Conservation (phyloP, 2,888 invertebrate genomes). For the Aproaerema taeniolella region DNA sequence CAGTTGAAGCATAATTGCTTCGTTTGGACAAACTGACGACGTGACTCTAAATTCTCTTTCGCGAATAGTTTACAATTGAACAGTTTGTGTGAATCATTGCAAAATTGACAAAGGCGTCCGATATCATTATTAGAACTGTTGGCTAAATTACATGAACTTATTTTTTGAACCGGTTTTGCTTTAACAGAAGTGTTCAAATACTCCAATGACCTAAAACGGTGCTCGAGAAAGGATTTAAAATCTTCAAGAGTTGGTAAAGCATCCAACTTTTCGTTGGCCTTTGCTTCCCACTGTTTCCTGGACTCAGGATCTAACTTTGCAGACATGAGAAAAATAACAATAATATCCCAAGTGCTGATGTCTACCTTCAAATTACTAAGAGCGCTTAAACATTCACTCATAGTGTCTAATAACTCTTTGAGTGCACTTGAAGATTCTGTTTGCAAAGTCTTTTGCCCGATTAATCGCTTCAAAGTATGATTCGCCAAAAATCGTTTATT, state of each 20-base stretch:
- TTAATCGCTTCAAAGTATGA: conserved; percentile 17
- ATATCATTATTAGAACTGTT: no score
- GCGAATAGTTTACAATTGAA: conserved; percentile 1
- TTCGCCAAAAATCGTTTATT: conserved; percentile 23
- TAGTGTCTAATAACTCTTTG: conserved; percentile 21
- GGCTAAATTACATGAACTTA: no score
- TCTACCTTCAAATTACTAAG: conserved; percentile 15
- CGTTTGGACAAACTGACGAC: conserved; percentile 2
- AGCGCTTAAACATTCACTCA: conserved; percentile 19
- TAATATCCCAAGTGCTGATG: conserved; percentile 17
- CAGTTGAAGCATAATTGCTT: conserved; percentile 6
- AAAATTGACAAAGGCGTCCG: not conserved
- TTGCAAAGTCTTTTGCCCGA: conserved; percentile 9
- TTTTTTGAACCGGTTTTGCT: not conserved
- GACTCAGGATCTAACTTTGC: conserved; percentile 17
- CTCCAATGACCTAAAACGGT: conserved; percentile 22
- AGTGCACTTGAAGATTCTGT: conserved; percentile 19
- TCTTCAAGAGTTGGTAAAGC: conserved; percentile 18
- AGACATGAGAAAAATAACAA: conserved; percentile 15
- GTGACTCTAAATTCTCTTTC: not conserved
- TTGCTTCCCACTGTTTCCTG: conserved; percentile 18
- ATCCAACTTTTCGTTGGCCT: conserved; percentile 7
- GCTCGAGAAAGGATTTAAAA: conserved; percentile 22
- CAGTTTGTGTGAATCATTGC: conserved; percentile 1
- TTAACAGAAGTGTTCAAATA: not conserved